Percentiles rank a stretch among this genome's conserved stretches.
Conservation (phyloP, 2,888 invertebrate species). For the Caenorhabditis sp. region DNA sequence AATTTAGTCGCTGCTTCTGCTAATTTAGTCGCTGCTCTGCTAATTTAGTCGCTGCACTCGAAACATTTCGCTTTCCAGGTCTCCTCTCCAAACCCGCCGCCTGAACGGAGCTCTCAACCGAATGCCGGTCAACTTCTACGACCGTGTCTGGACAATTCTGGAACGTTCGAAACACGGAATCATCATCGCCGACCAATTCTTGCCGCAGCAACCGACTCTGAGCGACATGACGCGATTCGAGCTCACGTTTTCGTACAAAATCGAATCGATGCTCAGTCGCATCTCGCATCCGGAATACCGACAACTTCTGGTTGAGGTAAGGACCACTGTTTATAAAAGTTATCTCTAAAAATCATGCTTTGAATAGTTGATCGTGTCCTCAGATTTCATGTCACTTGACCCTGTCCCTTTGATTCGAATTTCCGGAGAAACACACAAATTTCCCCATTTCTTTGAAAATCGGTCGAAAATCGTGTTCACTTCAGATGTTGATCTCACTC, state of each 20-base stretch:
- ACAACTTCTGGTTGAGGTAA: conserved; percentile 85
- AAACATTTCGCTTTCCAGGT: conserved; percentile 78
- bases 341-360: too few species aligned
- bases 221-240: conserved; percentile 98
- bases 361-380: too few species aligned
- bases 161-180: conserved; percentile 89
- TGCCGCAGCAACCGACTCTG: conserved; percentile 92
- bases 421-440: conserved; percentile 29
- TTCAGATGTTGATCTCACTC: too few species aligned
- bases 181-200: conserved; percentile 87
- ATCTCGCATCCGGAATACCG: conserved; percentile 85
- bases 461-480: conserved; percentile 7
- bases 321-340: too few species aligned
- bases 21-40: too few species aligned
- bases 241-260: conserved; percentile 92
- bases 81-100: conserved; percentile 89
- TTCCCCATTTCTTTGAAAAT: background rate
- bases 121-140: conserved; percentile 94
- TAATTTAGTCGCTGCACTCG: too few species aligned
- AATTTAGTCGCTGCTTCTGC: too few species aligned
- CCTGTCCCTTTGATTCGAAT: conserved; percentile 26
- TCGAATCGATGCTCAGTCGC: conserved; percentile 88
- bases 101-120: conserved; percentile 95
- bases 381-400: background rate
- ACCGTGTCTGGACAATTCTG: conserved; percentile 95